Base-by-base conservation (phyloP, 2,113 vertebrate genomes). In the Strigops habroptila region DNA sequence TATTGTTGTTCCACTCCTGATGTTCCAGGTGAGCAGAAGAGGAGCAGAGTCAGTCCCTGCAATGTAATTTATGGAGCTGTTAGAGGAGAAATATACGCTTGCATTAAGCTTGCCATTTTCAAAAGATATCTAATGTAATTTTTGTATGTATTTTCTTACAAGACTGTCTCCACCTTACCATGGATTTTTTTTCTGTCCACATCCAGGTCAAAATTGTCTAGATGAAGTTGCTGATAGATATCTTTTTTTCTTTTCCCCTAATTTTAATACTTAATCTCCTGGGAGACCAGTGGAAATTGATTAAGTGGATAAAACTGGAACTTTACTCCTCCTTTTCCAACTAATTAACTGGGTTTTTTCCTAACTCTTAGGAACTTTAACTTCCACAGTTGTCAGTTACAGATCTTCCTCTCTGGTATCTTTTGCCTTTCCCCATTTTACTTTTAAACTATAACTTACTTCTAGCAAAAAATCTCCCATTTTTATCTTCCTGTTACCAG, bases 281-380 rank as follows among this genome's bases (percentile, higher is more conserved):
- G 25, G 37, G 81, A 46, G 25, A 69, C 12, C 1, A 0, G 12
- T 65, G 24, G 69, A 94, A 94, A 84, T 82, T 78, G 93, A 92
- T 93, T 86, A 94, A 74, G 35, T 85, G 59, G 14, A 48, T 71
- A 49, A 85, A 95, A 86, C 41, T 82, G 37, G 71, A 93, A 86
- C 22, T 76, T 52, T n/a, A 33, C 11, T 86, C 35, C 33, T 68
- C 59, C 39, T 92, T 93, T 95, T 82, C 18, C 15, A 49, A 30
- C 12, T 65, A 80, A 94, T 76, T 82, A 87, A 64, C 30, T 64
- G 30, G 0, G 1, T 4, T 12, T 83, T 82, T 49, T 23, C 24
- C 55, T 78, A 73, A 75, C 33, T 76, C 46, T 69, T 75, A 82
- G n/a, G 24, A 80, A 48, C 25, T 75, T 85, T 71, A 94, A 53